Evolutionary conservation across 2,888 invertebrate species (phyloP).

Genomic region (Mesorhabditis spiculigera): DNA sequence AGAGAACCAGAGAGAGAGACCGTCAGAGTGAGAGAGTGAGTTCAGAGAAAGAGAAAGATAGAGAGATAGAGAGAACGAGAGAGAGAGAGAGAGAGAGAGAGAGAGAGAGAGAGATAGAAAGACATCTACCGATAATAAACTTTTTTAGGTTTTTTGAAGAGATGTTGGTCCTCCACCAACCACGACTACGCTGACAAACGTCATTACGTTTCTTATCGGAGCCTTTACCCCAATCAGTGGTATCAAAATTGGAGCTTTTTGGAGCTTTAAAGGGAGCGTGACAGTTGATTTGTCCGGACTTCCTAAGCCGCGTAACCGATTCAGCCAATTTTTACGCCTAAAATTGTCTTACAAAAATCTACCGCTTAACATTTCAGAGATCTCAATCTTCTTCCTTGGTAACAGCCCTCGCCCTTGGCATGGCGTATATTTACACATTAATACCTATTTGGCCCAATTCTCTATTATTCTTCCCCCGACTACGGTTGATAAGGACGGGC

Average conservation of each 20-base stretch:
- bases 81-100: no score
- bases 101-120: no score
- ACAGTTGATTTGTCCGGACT: neutral
- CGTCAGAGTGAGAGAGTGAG: no score
- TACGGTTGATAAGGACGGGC: neutral
- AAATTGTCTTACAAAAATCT: no score
- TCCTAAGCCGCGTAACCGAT: neutral
- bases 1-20: no score
- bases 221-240: conserved; percentile 52
- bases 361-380: conserved; percentile 36
- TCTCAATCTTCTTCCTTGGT: conserved; percentile 53
- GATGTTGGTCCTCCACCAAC: conserved; percentile 58
- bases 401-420: conserved; percentile 54
- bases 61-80: no score
- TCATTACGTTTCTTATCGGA: conserved; percentile 54
- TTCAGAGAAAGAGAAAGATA: no score
- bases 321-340: neutral
- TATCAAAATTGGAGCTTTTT: neutral
- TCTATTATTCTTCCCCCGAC: conserved; percentile 21
- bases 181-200: conserved; percentile 56
- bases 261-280: no score
- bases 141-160: conserved; percentile 29
- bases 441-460: conserved; percentile 43
- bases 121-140: no score
- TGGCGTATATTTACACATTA: conserved; percentile 54